Conservation (phyloP, 2,797 vertebrate genomes). For the Petrocephalus sullivani region DNA sequence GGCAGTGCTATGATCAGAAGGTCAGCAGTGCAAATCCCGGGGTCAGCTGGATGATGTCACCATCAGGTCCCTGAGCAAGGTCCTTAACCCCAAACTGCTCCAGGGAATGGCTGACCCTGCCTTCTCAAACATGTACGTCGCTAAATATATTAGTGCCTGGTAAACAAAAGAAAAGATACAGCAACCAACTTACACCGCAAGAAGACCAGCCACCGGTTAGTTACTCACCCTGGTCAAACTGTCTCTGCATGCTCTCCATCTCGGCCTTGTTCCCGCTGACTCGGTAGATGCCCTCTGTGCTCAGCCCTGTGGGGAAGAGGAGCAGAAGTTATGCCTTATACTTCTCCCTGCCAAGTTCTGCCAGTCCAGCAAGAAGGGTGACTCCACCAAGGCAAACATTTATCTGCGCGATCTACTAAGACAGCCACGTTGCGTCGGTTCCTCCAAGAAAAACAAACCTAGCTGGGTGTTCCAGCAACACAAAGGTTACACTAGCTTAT, state of each 20-base stretch:
- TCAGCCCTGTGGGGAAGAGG: constrained; percentile 63
- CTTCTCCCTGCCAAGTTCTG: not conserved
- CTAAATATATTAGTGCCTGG: not conserved
- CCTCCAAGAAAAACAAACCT: not conserved
- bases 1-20: not conserved
- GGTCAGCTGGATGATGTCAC: not conserved
- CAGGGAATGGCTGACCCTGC: not conserved
- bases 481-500: not conserved
- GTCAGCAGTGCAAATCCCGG: not conserved
- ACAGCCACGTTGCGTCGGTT: not conserved
- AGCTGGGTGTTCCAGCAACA: not conserved
- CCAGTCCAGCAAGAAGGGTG: not conserved
- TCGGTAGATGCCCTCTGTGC: constrained; percentile 88
- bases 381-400: not conserved
- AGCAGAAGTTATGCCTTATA: not conserved
- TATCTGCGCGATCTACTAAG: not conserved
- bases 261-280: constrained; percentile 93
- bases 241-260: constrained; percentile 90
- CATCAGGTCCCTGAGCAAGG: not conserved
- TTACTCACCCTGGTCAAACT: constrained; percentile 85
- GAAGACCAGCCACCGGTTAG: not conserved
- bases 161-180: not conserved
- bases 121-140: not conserved
- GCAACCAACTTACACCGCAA: not conserved
- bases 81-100: not conserved